Conservation (phyloP, 1,140 invertebrate genomes). For the Pristionchus pacificus region DNA sequence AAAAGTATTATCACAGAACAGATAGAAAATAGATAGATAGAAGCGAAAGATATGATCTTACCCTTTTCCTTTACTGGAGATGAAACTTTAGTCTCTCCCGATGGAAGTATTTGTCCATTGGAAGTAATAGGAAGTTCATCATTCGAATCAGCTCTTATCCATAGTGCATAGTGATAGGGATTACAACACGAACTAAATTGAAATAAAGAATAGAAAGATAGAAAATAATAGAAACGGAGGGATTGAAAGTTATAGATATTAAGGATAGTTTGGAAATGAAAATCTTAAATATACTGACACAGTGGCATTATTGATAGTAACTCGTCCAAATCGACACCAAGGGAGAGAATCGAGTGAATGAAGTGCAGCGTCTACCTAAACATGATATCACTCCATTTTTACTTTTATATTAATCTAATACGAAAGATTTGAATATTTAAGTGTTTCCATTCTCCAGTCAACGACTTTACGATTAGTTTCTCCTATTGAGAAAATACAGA, state of each 20-base stretch:
- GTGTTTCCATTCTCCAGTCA: too few relatives aligned
- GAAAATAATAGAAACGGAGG: not conserved
- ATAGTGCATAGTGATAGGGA: conserved; percentile 54
- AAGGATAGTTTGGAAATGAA: not conserved
- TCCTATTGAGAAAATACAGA: too few relatives aligned
- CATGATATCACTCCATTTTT: too few relatives aligned
- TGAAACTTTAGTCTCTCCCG: not conserved
- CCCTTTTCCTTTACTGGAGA: too few relatives aligned
- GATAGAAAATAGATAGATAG: too few relatives aligned
- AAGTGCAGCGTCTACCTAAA: conserved; percentile 52
- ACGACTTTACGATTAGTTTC: not conserved
- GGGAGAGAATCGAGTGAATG: conserved; percentile 54
- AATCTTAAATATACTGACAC: conserved; percentile 21
- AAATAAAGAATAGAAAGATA: not conserved
- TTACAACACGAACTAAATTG: conserved; percentile 44
- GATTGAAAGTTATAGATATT: not conserved
- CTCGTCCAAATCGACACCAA: conserved; percentile 54
- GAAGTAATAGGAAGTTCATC: not conserved
- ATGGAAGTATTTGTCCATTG: not conserved
- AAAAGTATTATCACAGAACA: too few relatives aligned
- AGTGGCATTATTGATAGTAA: conserved; percentile 57
- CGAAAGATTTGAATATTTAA: conserved; percentile 19
- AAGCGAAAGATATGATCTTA: too few relatives aligned
- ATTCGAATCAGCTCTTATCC: conserved; percentile 51
- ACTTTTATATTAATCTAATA: conserved; percentile 3